These are phyloP conservation scores for Gambusia yucatana DNA, from an alignment of 2,797 vertebrate species.

Conservation along the genomic window DNA sequence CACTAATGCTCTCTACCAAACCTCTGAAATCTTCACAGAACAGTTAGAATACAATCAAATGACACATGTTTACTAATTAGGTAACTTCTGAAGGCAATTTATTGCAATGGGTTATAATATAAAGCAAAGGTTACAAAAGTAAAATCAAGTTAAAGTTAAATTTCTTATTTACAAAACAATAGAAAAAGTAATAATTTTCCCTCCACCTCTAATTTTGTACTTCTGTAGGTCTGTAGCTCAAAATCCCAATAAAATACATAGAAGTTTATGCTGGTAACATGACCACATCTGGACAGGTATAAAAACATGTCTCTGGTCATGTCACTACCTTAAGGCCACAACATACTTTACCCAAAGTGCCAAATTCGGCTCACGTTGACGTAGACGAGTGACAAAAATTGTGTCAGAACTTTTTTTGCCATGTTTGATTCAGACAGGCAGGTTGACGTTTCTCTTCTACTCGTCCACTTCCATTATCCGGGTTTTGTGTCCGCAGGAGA, in stretches of 20 bases:
- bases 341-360: too few relatives aligned
- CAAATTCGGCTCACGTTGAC: too few relatives aligned
- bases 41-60: background rate
- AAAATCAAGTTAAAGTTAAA: background rate
- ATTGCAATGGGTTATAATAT: background rate
- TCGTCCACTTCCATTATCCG: too few relatives aligned
- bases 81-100: background rate
- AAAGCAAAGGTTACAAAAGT: background rate
- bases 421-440: too few relatives aligned
- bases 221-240: background rate
- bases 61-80: background rate
- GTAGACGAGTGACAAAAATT: too few relatives aligned
- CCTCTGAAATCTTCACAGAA: background rate
- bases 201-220: background rate
- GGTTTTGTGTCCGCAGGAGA: too few relatives aligned
- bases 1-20: background rate
- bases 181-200: too few relatives aligned
- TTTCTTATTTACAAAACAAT: too few relatives aligned
- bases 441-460: too few relatives aligned
- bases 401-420: too few relatives aligned
- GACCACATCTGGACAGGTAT: background rate
- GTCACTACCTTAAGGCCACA: slow-evolving; percentile 31
- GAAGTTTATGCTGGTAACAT: background rate
- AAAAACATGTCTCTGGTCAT: slow-evolving; percentile 13
- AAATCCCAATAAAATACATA: background rate